Conservation (phyloP, 2,113 vertebrate genomes). For the Micronisus gabar region DNA sequence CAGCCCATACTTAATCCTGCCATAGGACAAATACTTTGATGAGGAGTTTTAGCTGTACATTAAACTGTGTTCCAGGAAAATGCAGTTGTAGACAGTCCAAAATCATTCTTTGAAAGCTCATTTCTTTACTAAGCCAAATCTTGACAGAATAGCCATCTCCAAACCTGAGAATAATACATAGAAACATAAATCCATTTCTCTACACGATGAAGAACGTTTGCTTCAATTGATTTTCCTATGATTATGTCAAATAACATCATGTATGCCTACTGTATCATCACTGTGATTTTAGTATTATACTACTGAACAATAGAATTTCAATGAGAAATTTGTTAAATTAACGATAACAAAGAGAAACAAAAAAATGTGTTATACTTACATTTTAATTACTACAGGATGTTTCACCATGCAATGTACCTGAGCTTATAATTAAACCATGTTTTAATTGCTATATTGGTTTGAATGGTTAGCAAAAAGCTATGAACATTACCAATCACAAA, state of each 20-base stretch:
- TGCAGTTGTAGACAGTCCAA: slow-evolving; percentile 48
- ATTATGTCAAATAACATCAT: neutral
- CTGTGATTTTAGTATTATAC: neutral
- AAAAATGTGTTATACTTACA: neutral
- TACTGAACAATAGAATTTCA: neutral
- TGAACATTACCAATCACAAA: neutral
- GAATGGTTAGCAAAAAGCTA: neutral
- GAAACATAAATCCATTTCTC: neutral
- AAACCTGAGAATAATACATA: slow-evolving; percentile 40
- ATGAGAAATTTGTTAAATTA: neutral
- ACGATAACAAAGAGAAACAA: neutral
- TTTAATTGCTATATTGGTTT: neutral
- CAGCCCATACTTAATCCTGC: neutral
- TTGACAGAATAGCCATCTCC: slow-evolving; percentile 66
- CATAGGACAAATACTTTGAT: neutral
- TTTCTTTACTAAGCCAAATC: slow-evolving; percentile 60
- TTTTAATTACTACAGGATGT: neutral
- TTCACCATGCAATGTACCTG: neutral
- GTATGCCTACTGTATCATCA: neutral
- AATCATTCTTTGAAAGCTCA: neutral
- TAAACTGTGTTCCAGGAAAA: slow-evolving; percentile 66
- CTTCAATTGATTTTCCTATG: neutral
- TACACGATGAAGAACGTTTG: neutral
- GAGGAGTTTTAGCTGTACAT: slow-evolving; percentile 38
- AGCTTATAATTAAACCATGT: neutral